Evolutionary conservation across 2,888 invertebrate genomes (phyloP), one percentile per base, ranked within the genome.

Genomic region (Limnephilus lunatus): DNA sequence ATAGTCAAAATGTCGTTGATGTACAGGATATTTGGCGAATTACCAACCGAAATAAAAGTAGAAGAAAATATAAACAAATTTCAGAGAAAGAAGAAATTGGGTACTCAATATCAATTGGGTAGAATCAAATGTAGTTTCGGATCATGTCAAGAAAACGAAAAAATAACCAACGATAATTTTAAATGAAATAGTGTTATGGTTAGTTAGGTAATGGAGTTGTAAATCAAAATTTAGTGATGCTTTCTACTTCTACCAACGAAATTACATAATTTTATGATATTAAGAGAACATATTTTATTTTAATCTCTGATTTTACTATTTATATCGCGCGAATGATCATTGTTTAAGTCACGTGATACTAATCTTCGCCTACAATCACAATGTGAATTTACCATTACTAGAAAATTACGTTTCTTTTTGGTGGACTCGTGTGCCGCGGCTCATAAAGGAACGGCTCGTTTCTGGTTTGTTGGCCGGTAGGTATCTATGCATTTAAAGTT

Each of bases 361-460:
- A 32, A 83, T 83, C 39, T 83, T 83, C 32, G 82, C 31, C 5
- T 32, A 35, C 83, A 35, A 35, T 83, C 68, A 83, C 83, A 19
- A 35, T 32, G 35, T 39, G 35, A 83, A 83, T 83, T 83, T 83
- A 32, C 35, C 35, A 83, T 83, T 83, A 35, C 19, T 83, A 82
- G 5, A 48, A 15, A 48, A 15, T 48, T 25, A 83, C 11, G 32
- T 48, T 48, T 68, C 53, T 87, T n/a, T n/a, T 53, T 48, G 30
- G 5, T 31, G 32, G 25, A 44, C 0, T 86, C 48, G 48, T 86
- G 44, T 44, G 35, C 44, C 48, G 32, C 53, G 88, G 35, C 39
- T 89, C 88, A 81, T 89, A 80, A 81, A 35, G 25, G 25, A 68
- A 68, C 81, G 11, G 30, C 88, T n/a, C 39, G 35, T 87, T 89